phyloP scores from a whole-genome alignment of 2,888 invertebrate species.

The Microchrysa polita region DNA sequence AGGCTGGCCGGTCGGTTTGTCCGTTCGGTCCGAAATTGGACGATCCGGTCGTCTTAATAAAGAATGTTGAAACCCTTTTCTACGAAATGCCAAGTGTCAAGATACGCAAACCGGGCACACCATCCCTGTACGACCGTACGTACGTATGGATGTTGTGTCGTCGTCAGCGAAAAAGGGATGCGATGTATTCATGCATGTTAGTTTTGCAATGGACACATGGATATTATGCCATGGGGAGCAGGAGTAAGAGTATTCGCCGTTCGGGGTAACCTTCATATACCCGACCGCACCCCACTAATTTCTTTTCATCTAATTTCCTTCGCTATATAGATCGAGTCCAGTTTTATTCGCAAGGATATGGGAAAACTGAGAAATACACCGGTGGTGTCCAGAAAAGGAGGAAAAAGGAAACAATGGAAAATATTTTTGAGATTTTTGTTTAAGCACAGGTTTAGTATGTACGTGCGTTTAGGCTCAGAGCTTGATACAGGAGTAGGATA shows the following conservation, averaged over 20 bases:
- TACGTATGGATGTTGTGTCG: constrained; percentile 6
- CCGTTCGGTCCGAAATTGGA: neutral
- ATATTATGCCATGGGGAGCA: constrained; percentile 1
- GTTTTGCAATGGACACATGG: constrained; percentile 20
- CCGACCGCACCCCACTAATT: neutral
- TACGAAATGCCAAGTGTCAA: constrained; percentile 37
- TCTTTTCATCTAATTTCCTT: constrained; percentile 35
- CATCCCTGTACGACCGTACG: neutral
- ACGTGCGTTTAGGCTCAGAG: too few species aligned
- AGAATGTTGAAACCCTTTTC: constrained; percentile 33
- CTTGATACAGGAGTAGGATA: neutral
- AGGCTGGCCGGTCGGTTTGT: neutral
- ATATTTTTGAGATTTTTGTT: neutral
- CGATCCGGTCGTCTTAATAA: constrained; percentile 32
- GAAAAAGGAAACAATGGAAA: constrained; percentile 6
- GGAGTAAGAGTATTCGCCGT: too few species aligned
- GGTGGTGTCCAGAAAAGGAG: neutral
- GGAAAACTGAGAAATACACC: neutral
- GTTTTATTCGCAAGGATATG: neutral
- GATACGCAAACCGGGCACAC: neutral
- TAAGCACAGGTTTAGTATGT: too few species aligned
- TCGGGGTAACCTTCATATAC: neutral
- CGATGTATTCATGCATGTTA: constrained; percentile 14
- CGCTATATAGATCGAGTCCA: neutral
- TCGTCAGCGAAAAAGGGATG: neutral